Evolutionary conservation across 2,888 invertebrate genomes (phyloP), one percentile per base, ranked within the genome.

Genomic region (Troilus luridus): DNA sequence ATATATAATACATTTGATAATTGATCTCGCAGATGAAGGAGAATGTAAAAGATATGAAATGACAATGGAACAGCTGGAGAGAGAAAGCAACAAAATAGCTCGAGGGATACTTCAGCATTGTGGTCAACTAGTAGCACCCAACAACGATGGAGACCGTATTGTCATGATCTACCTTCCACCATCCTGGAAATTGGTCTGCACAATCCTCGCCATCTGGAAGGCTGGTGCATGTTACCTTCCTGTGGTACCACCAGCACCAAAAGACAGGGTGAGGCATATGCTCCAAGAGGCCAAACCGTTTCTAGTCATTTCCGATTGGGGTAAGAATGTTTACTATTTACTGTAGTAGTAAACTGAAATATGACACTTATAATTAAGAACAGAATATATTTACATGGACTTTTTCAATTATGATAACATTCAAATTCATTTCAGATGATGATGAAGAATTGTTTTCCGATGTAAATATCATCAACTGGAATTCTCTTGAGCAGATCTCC

Each of bases 211-310:
- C 0, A 96, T 97, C 90, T 96, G 97, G 96, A 98, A 98, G 94
- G 95, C 97, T 0, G 98, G 98, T 0, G 97, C 97, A 24, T 97
- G 98, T 0, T 98, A 98, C 94, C 95, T 98, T 90, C 98, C 98
- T 0, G 95, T 98, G 93, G 98, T 98, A 93, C 96, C 96, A 0
- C 94, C 95, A 91, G 96, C 96, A 93, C 98, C 98, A 0, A 95
- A 95, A 58, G 95, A 96, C 5, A 95, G 98, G 92, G 95, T 98
- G 88, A 95, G 96, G 41, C 97, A 98, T 93, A 98, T 98, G 91
- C 94, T 98, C 21, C 94, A 95, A 41, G 98, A 98, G 93, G 95
- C 97, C 0, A 95, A 96, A 92, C 98, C 98, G 0, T 95, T 96
- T 0, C 93, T 97, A 41, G 94, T 97, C 0, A 94, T 98, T 91